Base-by-base conservation (phyloP, 2,113 vertebrate species). In the Nymphicus hollandicus region DNA sequence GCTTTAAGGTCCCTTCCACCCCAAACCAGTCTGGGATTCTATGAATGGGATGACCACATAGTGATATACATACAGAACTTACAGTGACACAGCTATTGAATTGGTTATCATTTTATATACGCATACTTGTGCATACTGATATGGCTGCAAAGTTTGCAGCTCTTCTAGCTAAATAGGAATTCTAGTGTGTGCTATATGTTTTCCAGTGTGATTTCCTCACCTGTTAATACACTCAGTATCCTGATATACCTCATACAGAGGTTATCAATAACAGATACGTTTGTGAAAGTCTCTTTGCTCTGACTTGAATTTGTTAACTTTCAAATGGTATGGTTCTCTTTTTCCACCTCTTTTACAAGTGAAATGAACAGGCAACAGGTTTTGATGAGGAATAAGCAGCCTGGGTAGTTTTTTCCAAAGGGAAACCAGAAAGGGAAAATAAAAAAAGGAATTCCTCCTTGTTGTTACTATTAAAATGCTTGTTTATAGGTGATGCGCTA, bases 81-180 rank as follows among this genome's bases (percentile, higher is more conserved):
- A 11, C 1, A 25, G 22, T 14, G 22, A 11, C 27, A 16, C 1
- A 17, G 53, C 8, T 31, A 44, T 20, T 2, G 0, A 10, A 6
- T 14, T 10, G 24, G 24, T 14, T 46, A 8, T 8, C 4, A 2
- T 10, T 22, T 58, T 15, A 22, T 4, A 7, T 10, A 14, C 7
- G 7, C 29, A 20, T 27, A 9, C 25, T 1, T 13, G 11, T 8
- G 1, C 8, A 1, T 13, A 17, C 24, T 3, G 39, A 58, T 15
- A 35, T 35, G 13, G 56, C n/a, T 58, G 60, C 53, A 49, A 80
- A 46, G 2, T 58, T 39, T 25, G 41, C 70, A 56, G 39, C 13
- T 92, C 6, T 70, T 74, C 13, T 70, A 41, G 12, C 11, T n/a
- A 52, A 61, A 52, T 8, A 7, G 4, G 31, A 76, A 27, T 70